These are phyloP conservation scores for Propithecus coquereli DNA, from an alignment of 2,113 vertebrate species.

Conservation along the genomic window DNA sequence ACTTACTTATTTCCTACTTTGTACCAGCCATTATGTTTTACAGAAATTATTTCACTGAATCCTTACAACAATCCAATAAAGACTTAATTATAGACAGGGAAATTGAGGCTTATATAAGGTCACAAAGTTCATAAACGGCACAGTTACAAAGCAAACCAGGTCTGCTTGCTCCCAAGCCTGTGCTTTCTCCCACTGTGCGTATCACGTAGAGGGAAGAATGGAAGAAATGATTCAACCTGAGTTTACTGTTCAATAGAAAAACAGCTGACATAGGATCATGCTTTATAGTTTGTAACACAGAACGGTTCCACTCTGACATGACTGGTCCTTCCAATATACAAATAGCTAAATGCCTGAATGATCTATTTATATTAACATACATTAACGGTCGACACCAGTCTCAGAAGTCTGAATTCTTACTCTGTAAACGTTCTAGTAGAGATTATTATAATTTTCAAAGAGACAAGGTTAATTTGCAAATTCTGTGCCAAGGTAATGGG, in stretches of 20 bases:
- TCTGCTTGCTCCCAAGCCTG: neutral
- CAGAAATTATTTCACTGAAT: neutral
- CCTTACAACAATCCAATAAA: neutral
- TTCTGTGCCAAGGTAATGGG: neutral
- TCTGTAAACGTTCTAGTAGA: neutral
- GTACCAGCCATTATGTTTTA: conserved; percentile 7
- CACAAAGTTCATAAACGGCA: neutral
- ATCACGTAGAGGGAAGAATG: neutral
- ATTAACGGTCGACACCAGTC: neutral
- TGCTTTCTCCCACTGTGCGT: neutral
- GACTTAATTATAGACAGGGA: neutral
- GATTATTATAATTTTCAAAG: neutral
- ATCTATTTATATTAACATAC: neutral
- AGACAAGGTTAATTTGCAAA: neutral
- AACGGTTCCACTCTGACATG: neutral
- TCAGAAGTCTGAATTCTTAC: neutral
- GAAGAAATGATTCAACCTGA: neutral
- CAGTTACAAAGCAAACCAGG: neutral
- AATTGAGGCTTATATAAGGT: neutral
- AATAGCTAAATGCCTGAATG: neutral
- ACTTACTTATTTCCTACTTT: conserved; percentile 19
- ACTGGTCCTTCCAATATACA: neutral
- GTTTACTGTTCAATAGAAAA: neutral
- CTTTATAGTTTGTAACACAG: neutral
- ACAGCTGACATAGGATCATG: neutral